Percentiles rank a stretch among this genome's conserved stretches.
phyloP scores from a whole-genome alignment of 2,797 vertebrate genomes.

The Picus viridis region DNA sequence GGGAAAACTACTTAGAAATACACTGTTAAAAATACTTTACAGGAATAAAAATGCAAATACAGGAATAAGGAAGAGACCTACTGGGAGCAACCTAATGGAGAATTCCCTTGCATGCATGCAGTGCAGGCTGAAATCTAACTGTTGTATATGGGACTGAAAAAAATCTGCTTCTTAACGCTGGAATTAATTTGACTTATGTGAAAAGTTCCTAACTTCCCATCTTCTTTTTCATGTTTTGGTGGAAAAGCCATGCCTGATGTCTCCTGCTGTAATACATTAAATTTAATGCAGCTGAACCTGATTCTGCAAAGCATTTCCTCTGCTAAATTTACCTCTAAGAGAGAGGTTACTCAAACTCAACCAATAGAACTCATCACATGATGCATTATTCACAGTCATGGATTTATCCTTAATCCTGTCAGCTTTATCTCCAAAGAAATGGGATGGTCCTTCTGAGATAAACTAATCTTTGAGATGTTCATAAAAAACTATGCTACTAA shows the following conservation, averaged over 20 bases:
- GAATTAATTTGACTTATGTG: background rate
- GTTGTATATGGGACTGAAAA: background rate
- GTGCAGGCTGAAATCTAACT: background rate
- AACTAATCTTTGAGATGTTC: background rate
- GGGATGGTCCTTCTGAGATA: background rate
- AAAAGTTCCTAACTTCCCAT: background rate
- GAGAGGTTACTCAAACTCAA: background rate
- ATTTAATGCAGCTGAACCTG: background rate
- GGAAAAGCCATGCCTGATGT: constrained; percentile 13
- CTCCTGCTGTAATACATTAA: background rate
- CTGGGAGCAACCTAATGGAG: background rate
- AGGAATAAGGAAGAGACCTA: background rate
- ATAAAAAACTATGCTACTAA: background rate
- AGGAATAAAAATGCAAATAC: too few relatives aligned
- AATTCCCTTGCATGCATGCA: background rate
- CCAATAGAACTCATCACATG: background rate
- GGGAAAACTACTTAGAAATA: background rate
- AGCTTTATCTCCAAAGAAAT: background rate
- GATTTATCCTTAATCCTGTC: constrained; percentile 36
- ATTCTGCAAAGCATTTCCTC: constrained; percentile 24
- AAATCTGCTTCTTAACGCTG: background rate
- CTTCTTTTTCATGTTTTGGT: background rate
- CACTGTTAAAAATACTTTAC: background rate
- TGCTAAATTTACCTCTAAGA: constrained; percentile 37
- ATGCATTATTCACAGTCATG: constrained; percentile 38